phyloP scores from a whole-genome alignment of 2,797 vertebrate species.

The Hylomyscus alleni region DNA sequence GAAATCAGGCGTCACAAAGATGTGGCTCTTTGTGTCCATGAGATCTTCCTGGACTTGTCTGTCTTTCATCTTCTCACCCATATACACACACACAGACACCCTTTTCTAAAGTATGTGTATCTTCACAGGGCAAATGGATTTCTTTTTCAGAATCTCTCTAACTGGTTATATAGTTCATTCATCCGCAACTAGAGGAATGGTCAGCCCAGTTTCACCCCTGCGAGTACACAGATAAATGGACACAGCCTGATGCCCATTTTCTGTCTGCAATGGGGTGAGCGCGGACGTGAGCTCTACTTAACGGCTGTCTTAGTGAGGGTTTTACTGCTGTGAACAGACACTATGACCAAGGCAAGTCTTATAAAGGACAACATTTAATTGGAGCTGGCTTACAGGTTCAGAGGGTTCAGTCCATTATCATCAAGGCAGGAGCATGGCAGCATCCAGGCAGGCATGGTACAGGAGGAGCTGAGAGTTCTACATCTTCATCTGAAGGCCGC shows the following conservation, averaged over 20 bases:
- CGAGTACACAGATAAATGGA: not conserved
- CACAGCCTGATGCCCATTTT: not conserved
- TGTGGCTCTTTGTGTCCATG: not conserved
- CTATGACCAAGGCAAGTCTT: too few species aligned
- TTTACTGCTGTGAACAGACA: too few species aligned
- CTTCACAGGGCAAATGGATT: not conserved
- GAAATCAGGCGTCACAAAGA: constrained; percentile 61
- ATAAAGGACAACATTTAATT: too few species aligned
- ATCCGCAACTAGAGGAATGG: not conserved
- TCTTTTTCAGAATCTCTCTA: constrained; percentile 15
- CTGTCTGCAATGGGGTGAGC: not conserved
- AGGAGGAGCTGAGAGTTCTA: too few species aligned
- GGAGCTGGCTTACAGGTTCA: too few species aligned
- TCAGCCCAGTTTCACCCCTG: not conserved
- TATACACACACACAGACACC: not conserved
- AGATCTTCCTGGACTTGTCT: not conserved
- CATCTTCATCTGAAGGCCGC: too few species aligned
- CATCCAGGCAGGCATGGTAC: too few species aligned
- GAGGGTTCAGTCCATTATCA: too few species aligned
- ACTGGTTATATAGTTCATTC: constrained; percentile 27
- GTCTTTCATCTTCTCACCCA: not conserved
- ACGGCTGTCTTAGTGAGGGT: too few species aligned
- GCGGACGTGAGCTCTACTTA: not conserved
- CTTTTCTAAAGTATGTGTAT: not conserved
- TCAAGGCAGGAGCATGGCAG: too few species aligned